Conservation (phyloP, 1,140 invertebrate species). For the Bombus cullumanus region DNA sequence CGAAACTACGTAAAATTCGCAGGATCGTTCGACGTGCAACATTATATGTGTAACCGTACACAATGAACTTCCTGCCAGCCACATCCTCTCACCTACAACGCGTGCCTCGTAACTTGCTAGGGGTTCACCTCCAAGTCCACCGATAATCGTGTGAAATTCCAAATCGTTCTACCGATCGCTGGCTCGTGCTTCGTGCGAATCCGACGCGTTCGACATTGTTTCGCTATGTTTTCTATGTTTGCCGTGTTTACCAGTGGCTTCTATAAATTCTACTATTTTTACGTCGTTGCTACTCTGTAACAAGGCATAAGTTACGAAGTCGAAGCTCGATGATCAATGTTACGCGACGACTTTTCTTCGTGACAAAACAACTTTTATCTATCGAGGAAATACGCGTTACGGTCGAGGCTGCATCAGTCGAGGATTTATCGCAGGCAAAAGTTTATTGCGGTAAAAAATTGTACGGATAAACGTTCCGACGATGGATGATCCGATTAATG, state of each 20-base stretch:
- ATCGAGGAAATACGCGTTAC: not conserved
- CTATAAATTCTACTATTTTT: too few relatives aligned
- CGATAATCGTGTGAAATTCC: slow-evolving; percentile 62
- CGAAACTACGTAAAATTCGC: slow-evolving; percentile 59
- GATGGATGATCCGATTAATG: not conserved
- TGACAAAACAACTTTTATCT: not conserved
- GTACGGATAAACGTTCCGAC: not conserved
- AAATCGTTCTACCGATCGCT: slow-evolving; percentile 8
- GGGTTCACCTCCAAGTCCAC: slow-evolving; percentile 66
- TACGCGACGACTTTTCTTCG: not conserved
- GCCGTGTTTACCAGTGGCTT: too few relatives aligned
- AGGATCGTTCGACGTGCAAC: slow-evolving; percentile 71
- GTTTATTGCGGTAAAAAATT: not conserved
- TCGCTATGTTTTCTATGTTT: not conserved
- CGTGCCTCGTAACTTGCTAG: slow-evolving; percentile 66
- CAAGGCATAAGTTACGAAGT: not conserved
- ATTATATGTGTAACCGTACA: slow-evolving; percentile 73
- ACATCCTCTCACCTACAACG: slow-evolving; percentile 76
- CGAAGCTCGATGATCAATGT: not conserved
- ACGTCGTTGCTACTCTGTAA: not conserved
- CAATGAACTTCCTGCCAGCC: slow-evolving; percentile 80
- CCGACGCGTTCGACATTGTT: too few relatives aligned
- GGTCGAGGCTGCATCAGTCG: not conserved
- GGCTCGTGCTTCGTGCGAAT: not conserved
- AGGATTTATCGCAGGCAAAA: not conserved